These are phyloP conservation scores for Gymnodraco acuticeps DNA, from an alignment of 2,797 vertebrate species.

Conservation along the genomic window DNA sequence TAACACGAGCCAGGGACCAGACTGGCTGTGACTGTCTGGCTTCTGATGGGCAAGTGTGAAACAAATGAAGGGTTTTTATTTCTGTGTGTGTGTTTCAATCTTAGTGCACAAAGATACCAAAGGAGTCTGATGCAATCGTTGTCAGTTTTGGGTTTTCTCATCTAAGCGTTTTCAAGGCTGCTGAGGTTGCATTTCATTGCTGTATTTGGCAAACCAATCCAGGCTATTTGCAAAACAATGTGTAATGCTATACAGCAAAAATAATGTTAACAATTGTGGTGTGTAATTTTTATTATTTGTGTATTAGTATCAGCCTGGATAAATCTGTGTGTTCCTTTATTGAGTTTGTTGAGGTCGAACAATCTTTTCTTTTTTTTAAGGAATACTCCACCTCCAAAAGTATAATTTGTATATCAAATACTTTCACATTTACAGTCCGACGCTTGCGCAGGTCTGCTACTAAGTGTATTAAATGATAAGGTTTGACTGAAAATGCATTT, in stretches of 20 bases:
- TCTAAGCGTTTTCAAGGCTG: slow-evolving; percentile 47
- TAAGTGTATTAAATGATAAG: no score
- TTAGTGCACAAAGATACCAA: slow-evolving; percentile 77
- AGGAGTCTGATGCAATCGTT: slow-evolving; percentile 72
- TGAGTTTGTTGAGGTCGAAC: slow-evolving; percentile 34
- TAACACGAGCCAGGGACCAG: slow-evolving; percentile 61
- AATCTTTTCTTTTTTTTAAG: slow-evolving; percentile 1
- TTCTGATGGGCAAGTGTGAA: slow-evolving; percentile 62
- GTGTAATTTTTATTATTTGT: slow-evolving; percentile 39
- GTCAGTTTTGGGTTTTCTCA: slow-evolving; percentile 60
- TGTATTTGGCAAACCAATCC: slow-evolving; percentile 43
- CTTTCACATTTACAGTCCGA: no score
- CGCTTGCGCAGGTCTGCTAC: no score
- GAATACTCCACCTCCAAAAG: no score
- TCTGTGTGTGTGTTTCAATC: slow-evolving; percentile 35
- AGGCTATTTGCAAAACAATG: slow-evolving; percentile 24
- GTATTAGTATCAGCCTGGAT: slow-evolving; percentile 25
- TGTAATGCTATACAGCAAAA: slow-evolving; percentile 27
- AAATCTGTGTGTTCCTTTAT: slow-evolving; percentile 15
- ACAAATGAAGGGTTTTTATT: slow-evolving; percentile 40
- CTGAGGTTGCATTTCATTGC: slow-evolving; percentile 47
- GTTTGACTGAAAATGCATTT: no score
- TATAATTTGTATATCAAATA: no score
- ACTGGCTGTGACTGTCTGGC: slow-evolving; percentile 66
- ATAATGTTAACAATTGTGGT: slow-evolving; percentile 27